phyloP scores from a whole-genome alignment of 2,113 vertebrate genomes.

The Nannobrachium achirus region DNA sequence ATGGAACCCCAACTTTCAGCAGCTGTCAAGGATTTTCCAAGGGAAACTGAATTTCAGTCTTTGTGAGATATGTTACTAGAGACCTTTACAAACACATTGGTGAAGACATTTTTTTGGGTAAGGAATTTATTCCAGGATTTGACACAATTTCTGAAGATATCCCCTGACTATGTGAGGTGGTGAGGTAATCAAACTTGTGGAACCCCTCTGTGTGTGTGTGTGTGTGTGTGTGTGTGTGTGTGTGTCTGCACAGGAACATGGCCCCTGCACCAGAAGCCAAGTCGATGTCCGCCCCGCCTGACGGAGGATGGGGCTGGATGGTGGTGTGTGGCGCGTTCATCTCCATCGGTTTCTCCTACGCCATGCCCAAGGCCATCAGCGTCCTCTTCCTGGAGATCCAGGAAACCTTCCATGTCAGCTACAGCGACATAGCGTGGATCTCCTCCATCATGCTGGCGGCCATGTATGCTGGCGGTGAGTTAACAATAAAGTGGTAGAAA shows the following conservation, averaged over 20 bases:
- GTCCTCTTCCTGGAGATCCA: constrained; percentile 87
- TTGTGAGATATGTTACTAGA: too few species aligned
- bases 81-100: too few species aligned
- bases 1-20: too few species aligned
- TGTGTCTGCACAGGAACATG: constrained; percentile 67
- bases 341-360: constrained; percentile 84
- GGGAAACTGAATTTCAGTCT: too few species aligned
- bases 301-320: constrained; percentile 84
- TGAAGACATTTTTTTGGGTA: too few species aligned
- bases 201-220: too few species aligned
- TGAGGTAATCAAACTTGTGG: too few species aligned
- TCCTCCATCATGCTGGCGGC: constrained; percentile 84
- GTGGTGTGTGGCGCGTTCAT: constrained; percentile 82
- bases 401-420: constrained; percentile 80
- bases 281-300: constrained; percentile 64
- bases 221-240: too few species aligned
- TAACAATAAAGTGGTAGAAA: not conserved
- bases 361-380: constrained; percentile 84
- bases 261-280: constrained; percentile 20
- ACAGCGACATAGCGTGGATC: constrained; percentile 81
- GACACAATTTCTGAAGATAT: too few species aligned
- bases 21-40: too few species aligned
- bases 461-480: constrained; percentile 84
- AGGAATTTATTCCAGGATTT: too few species aligned
- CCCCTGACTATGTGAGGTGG: too few species aligned